Conservation (phyloP, 2,888 invertebrate species). For the Agrotis ipsilon region DNA sequence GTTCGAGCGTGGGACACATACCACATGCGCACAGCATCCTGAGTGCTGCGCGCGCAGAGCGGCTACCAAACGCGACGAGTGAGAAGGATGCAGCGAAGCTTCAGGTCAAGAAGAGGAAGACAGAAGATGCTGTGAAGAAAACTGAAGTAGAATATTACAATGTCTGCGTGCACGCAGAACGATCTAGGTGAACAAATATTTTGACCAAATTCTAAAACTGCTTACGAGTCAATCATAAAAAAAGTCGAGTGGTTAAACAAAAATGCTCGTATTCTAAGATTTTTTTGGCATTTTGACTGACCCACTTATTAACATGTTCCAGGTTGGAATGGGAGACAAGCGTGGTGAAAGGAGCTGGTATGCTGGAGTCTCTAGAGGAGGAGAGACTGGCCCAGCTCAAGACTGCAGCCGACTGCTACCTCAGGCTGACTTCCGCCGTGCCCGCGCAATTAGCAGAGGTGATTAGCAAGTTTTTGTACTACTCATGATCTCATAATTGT, state of each 20-base stretch:
- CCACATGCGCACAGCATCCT: constrained; percentile 89
- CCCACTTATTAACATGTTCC: constrained; percentile 35
- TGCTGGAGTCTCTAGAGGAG: constrained; percentile 97
- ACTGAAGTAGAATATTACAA: constrained; percentile 98
- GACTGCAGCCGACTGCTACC: constrained; percentile 92
- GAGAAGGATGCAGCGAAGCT: constrained; percentile 94
- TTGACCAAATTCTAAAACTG: not conserved
- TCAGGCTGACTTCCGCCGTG: constrained; percentile 93
- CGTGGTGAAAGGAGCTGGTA: constrained; percentile 96
- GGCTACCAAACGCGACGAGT: constrained; percentile 77
- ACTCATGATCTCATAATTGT: constrained; percentile 24
- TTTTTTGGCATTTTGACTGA: not conserved
- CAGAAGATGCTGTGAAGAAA: constrained; percentile 97
- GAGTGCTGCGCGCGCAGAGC: constrained; percentile 84
- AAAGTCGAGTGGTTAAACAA: not conserved
- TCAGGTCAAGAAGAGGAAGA: constrained; percentile 97
- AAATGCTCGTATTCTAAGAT: not conserved
- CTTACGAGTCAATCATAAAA: not conserved
- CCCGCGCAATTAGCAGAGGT: constrained; percentile 95
- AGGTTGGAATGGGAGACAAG: constrained; percentile 98
- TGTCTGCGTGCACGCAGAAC: constrained; percentile 97
- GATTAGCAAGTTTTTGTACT: constrained; percentile 55
- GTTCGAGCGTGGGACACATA: constrained; percentile 91
- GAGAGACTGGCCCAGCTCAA: constrained; percentile 96
- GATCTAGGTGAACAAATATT: constrained; percentile 92